A percentile compares a stretch with the other conserved stretches of the same genome.
Evolutionary conservation across 1,140 invertebrate species (phyloP).

Genomic region (Triops longicaudatus): DNA sequence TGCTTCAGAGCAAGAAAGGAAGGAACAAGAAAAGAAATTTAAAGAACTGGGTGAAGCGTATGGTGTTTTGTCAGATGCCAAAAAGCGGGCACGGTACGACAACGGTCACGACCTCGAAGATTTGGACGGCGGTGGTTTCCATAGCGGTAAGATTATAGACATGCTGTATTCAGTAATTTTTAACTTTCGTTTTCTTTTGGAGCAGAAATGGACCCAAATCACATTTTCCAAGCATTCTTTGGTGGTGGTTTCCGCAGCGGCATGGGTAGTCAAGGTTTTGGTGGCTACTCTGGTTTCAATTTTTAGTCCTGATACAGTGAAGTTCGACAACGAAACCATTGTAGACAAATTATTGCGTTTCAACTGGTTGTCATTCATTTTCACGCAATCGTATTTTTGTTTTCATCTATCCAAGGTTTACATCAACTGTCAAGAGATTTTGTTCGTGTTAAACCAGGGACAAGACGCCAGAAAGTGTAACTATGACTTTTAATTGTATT

Average conservation of each 20-base stretch:
- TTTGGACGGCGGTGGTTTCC: conserved; percentile 36
- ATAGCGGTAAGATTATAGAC: conserved; percentile 23
- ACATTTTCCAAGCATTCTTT: conserved; percentile 73
- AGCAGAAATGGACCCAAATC: conserved; percentile 62
- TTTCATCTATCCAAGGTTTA: not conserved
- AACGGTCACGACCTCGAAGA: conserved; percentile 84
- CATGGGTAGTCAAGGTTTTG: conserved; percentile 39
- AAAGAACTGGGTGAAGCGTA: conserved; percentile 97
- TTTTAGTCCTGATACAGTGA: conserved; percentile 55
- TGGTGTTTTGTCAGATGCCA: conserved; percentile 83
- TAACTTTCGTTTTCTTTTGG: conserved; percentile 37
- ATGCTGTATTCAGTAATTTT: not conserved
- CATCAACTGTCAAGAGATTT: not conserved
- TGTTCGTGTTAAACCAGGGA: not conserved
- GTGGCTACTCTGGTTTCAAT: conserved; percentile 47
- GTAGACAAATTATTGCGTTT: not conserved
- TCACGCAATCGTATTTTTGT: not conserved
- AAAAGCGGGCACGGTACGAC: conserved; percentile 86
- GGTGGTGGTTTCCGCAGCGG: conserved; percentile 40
- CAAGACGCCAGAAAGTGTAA: not conserved
- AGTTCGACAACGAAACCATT: not conserved
- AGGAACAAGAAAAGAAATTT: conserved; percentile 89
- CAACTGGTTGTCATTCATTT: not conserved
- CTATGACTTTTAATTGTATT: not conserved
- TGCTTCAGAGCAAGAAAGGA: conserved; percentile 69